Percentiles rank a stretch among this genome's conserved stretches.
Evolutionary conservation across 2,113 vertebrate genomes (phyloP).

Genomic region (Microcebus murinus): DNA sequence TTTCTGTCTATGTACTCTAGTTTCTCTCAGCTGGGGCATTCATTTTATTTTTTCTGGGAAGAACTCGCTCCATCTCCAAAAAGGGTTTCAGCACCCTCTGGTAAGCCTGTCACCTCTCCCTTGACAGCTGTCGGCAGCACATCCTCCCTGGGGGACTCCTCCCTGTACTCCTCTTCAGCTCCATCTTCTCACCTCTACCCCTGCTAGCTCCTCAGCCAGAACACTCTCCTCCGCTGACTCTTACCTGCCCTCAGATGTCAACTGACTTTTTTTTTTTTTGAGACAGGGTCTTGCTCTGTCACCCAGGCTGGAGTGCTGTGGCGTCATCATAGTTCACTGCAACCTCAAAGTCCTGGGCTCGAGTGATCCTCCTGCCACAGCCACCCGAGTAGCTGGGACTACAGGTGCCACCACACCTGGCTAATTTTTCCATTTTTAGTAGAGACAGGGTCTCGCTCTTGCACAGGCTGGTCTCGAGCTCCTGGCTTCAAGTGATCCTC

Average conservation of each 20-base stretch:
- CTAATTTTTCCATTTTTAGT: no score
- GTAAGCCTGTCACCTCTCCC: neutral
- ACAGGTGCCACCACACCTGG: no score
- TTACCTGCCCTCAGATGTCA: neutral
- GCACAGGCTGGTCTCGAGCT: no score
- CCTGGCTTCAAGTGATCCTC: no score
- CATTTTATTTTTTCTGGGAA: neutral
- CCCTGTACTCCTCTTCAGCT: neutral
- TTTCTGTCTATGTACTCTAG: neutral
- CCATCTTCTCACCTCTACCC: neutral
- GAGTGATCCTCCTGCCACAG: no score
- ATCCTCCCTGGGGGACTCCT: neutral
- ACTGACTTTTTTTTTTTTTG: neutral
- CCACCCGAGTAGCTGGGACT: no score
- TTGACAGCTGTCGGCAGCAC: neutral
- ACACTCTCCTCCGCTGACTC: neutral
- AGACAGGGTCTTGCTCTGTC: no score
- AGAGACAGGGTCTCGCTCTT: no score
- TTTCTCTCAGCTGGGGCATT: neutral
- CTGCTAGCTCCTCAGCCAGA: neutral
- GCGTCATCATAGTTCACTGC: no score
- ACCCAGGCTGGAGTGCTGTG: no score
- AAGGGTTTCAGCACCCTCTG: neutral
- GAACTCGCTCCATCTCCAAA: neutral
- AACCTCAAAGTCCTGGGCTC: no score